Percentiles rank a stretch among this genome's conserved stretches.
Evolutionary conservation across 2,113 vertebrate genomes (phyloP).

Genomic region (Rattus rattus): DNA sequence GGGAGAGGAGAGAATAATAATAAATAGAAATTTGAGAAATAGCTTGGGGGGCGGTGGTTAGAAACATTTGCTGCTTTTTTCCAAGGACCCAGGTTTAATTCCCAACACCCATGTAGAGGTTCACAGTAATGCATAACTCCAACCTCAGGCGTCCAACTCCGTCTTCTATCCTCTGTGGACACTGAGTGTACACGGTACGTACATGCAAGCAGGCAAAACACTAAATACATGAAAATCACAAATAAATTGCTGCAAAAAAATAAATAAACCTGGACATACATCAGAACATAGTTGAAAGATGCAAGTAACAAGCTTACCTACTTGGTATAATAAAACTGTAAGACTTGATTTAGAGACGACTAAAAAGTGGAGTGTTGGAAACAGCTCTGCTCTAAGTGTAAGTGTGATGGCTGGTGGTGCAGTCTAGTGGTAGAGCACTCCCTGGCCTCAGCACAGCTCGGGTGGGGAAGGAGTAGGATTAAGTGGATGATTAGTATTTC

Average conservation of each 20-base stretch:
- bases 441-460: not conserved
- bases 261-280: not conserved
- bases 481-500: not conserved
- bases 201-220: not conserved
- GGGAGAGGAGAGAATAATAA: not conserved
- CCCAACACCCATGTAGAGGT: not conserved
- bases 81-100: not conserved
- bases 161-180: not conserved
- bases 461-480: not conserved
- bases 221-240: not conserved
- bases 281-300: not conserved
- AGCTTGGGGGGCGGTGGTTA: not conserved
- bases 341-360: constrained; percentile 29
- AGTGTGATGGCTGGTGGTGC: not conserved
- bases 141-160: not conserved
- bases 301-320: constrained; percentile 31
- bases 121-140: not conserved
- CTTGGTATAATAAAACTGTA: constrained; percentile 11
- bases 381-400: not conserved
- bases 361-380: constrained; percentile 6
- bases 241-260: not conserved
- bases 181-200: not conserved
- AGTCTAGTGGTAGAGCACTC: not conserved
- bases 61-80: not conserved
- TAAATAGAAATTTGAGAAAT: not conserved